These are phyloP conservation scores for Apamea epomidion DNA, from an alignment of 2,888 invertebrate species.

Conservation along the genomic window DNA sequence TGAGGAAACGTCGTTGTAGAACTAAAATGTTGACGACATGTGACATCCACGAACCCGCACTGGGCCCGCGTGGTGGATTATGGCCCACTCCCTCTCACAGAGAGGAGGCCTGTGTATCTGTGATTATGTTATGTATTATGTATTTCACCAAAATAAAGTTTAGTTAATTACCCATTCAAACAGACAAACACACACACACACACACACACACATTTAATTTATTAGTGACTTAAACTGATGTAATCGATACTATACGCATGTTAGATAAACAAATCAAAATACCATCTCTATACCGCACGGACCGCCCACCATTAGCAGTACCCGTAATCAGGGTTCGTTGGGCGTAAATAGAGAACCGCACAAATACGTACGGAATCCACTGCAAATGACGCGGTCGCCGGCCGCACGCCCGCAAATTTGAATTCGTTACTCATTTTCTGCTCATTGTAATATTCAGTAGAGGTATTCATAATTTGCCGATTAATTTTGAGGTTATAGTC, in stretches of 20 bases:
- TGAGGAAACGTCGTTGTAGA: too few relatives aligned
- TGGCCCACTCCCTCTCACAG: too few relatives aligned
- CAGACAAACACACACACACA: not conserved
- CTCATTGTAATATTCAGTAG: conserved; percentile 60
- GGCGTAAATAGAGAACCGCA: conserved; percentile 68
- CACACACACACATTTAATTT: too few relatives aligned
- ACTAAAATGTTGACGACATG: too few relatives aligned
- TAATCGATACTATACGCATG: conserved; percentile 33
- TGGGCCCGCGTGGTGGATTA: too few relatives aligned
- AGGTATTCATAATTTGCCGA: conserved; percentile 53
- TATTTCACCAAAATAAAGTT: not conserved
- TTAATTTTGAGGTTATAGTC: conserved; percentile 33
- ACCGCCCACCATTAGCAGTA: conserved; percentile 61
- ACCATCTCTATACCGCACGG: conserved; percentile 42
- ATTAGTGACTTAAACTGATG: not conserved
- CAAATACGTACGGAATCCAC: conserved; percentile 65
- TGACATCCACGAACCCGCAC: too few relatives aligned
- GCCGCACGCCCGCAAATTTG: conserved; percentile 71
- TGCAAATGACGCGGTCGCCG: conserved; percentile 73
- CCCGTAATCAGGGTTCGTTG: conserved; percentile 68
- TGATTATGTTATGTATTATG: too few relatives aligned
- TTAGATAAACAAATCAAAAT: conserved; percentile 63
- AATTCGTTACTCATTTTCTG: conserved; percentile 70
- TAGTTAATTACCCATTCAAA: not conserved
- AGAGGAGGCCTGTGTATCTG: too few relatives aligned